Percentiles rank a stretch among this genome's conserved stretches.
phyloP scores from a whole-genome alignment of 1,140 invertebrate genomes.

The Macrocentrus cingulum region DNA sequence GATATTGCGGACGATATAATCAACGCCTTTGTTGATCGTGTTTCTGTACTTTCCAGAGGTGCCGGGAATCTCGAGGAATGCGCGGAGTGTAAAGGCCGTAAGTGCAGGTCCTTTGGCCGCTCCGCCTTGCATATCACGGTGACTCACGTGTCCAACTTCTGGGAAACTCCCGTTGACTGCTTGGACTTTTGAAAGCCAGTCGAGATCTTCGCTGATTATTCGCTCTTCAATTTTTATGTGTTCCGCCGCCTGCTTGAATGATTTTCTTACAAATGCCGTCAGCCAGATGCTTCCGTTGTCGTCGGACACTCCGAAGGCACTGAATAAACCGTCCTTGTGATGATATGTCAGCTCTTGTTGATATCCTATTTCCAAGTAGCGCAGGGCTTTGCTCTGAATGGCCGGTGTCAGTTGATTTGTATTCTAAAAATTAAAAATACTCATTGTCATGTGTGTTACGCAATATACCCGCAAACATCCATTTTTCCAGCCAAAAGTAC shows the following conservation, averaged over 20 bases:
- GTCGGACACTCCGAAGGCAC: conserved; percentile 85
- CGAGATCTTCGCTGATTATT: conserved; percentile 72
- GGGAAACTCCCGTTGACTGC: conserved; percentile 81
- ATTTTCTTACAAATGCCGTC: conserved; percentile 90
- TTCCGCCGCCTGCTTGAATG: conserved; percentile 79
- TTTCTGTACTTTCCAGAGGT: conserved; percentile 59
- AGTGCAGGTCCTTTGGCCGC: conserved; percentile 73
- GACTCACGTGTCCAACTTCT: conserved; percentile 73
- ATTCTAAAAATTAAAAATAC: conserved; percentile 49
- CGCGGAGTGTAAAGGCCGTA: conserved; percentile 80
- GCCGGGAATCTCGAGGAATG: conserved; percentile 74
- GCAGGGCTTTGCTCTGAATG: conserved; percentile 73
- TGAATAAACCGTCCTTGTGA: conserved; percentile 91
- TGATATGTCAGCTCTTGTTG: conserved; percentile 91
- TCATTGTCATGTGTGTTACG: no score
- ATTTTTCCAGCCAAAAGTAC: no score
- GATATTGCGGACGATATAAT: conserved; percentile 77
- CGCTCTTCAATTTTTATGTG: conserved; percentile 79
- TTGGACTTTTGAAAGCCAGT: conserved; percentile 81
- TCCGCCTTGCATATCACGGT: conserved; percentile 78
- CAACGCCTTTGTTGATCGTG: conserved; percentile 73
- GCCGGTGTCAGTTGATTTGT: conserved; percentile 65
- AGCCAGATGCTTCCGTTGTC: conserved; percentile 90
- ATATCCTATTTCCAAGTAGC: conserved; percentile 83
- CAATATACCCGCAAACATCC: no score